Percentiles rank a stretch among this genome's conserved stretches.
These are phyloP conservation scores for Corvus cornix DNA, from an alignment of 2,113 vertebrate genomes.

Conservation along the genomic window DNA sequence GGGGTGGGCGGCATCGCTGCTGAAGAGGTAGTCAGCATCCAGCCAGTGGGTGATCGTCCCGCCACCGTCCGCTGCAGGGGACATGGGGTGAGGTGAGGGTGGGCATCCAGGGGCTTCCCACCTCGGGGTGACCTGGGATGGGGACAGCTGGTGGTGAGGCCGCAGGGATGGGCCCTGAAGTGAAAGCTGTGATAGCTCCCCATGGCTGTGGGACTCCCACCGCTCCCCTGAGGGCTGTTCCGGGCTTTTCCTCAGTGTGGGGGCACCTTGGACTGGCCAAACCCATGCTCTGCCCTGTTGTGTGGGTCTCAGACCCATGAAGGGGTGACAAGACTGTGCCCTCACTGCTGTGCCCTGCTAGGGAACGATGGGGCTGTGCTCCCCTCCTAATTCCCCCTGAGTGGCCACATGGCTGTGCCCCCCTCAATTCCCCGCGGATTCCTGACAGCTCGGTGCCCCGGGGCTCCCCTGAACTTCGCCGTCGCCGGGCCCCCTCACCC, in stretches of 20 bases:
- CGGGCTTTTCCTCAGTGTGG: not conserved
- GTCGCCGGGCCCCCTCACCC: slow-evolving; percentile 46
- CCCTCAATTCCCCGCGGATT: not conserved
- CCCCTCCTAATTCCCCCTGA: not conserved
- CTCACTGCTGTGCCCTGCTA: not conserved
- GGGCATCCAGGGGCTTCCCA: rapidly evolving
- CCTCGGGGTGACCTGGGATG: rapidly evolving
- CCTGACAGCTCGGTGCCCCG: not conserved
- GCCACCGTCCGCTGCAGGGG: slow-evolving; percentile 57
- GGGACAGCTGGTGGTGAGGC: not conserved
- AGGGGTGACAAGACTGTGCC: not conserved
- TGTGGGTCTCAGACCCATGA: not conserved
- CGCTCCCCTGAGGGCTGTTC: not conserved
- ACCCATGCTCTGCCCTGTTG: not conserved
- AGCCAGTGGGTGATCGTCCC: slow-evolving; percentile 19
- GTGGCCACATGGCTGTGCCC: too few relatives aligned
- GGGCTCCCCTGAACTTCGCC: too few relatives aligned
- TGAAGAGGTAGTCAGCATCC: slow-evolving; percentile 73
- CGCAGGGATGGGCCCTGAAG: rapidly evolving
- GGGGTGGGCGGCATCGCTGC: slow-evolving; percentile 69
- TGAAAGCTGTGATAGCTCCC: not conserved
- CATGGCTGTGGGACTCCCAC: not conserved
- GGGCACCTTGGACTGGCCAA: not conserved
- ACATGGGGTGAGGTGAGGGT: not conserved
- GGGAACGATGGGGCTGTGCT: not conserved